A percentile compares a stretch with the other conserved stretches of the same genome.
Conservation (phyloP, 92 coral and sea anemone species). For the Bergia puertoricense region DNA sequence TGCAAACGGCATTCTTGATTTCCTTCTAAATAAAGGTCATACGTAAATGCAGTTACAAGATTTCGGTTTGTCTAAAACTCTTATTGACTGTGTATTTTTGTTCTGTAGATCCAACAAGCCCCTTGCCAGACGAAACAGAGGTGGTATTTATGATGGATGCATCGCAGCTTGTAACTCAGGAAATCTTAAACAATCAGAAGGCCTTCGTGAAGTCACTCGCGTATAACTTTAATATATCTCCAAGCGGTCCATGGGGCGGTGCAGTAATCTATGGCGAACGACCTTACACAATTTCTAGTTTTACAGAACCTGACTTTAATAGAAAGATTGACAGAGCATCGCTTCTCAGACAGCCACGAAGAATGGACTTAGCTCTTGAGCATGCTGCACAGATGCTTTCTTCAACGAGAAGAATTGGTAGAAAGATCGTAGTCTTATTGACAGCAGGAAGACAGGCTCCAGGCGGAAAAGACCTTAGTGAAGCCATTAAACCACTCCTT, state of each 20-base stretch:
- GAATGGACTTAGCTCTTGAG: conserved; percentile 67
- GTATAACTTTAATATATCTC: conserved; percentile 52
- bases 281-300: conserved; percentile 53
- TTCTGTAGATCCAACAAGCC: conserved; percentile 42
- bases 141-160: conserved; percentile 79
- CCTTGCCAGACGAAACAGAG: conserved; percentile 52
- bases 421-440: conserved; percentile 76
- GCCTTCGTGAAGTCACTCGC: conserved; percentile 70
- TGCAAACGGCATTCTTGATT: too few relatives aligned
- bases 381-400: conserved; percentile 56
- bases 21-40: too few relatives aligned
- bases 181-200: conserved; percentile 70
- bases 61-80: not conserved
- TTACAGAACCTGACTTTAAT: conserved; percentile 48
- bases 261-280: conserved; percentile 58
- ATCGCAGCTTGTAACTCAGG: conserved; percentile 59
- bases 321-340: conserved; percentile 49
- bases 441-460: conserved; percentile 67
- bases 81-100: not conserved
- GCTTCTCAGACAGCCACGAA: conserved; percentile 42
- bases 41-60: too few relatives aligned
- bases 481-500: conserved; percentile 58
- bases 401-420: conserved; percentile 56
- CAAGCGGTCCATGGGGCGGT: conserved; percentile 52
- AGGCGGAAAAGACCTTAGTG: conserved; percentile 35